phyloP scores from a whole-genome alignment of 2,113 vertebrate species.

The Thoracochromis brauschi region DNA sequence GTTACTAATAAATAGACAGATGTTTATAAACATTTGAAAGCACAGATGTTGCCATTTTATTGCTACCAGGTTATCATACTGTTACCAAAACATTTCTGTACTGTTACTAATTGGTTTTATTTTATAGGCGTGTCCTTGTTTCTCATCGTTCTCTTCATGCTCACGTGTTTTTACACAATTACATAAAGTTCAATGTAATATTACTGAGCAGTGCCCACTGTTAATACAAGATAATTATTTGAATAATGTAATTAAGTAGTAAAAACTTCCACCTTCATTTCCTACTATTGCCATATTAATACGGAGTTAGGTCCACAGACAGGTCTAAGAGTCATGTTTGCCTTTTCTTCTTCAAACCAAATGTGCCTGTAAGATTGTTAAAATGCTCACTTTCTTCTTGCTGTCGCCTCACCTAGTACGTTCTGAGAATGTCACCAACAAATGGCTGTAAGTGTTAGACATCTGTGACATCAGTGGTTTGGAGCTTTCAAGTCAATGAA shows the following conservation, averaged over 20 bases:
- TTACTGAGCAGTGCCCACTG: neutral
- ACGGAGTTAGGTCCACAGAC: neutral
- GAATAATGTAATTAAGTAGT: neutral
- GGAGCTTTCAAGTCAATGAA: neutral
- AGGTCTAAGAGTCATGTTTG: neutral
- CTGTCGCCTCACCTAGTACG: neutral
- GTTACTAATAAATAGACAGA: neutral
- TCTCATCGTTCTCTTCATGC: neutral
- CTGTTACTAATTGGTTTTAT: neutral
- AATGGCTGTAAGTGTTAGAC: neutral
- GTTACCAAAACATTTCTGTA: neutral
- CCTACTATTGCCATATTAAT: neutral
- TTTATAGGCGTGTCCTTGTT: neutral
- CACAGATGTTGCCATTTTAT: neutral
- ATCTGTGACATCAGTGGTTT: neutral
- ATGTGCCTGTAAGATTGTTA: neutral
- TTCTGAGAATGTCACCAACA: neutral
- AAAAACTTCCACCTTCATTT: neutral
- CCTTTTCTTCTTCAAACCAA: neutral
- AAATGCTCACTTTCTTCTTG: neutral
- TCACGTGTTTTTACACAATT: neutral
- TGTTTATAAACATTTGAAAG: neutral
- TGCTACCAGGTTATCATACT: rapidly evolving
- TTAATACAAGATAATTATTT: neutral
- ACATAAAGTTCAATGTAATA: neutral